Evolutionary conservation across 2,113 vertebrate species (phyloP), one percentile per base, ranked within the genome.

Genomic region (Hydrochoerus hydrochaeris): DNA sequence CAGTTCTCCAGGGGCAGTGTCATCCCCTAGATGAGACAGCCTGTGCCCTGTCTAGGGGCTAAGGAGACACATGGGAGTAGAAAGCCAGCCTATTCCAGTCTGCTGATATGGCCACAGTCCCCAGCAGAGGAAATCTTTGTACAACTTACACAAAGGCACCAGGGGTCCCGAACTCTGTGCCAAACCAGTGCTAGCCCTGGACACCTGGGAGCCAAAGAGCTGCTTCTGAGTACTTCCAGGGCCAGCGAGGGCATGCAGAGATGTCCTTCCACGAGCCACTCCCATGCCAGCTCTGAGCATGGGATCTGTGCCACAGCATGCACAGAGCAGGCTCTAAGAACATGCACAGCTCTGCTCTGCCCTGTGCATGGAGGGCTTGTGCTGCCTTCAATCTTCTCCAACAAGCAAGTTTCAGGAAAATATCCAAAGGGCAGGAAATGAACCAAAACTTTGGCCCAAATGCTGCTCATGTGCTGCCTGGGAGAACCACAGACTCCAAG

Each of bases 391-490:
- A 84, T 87, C 71, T 89, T 62, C 67, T 83, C 73, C 52, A 71
- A 46, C 73, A 78, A 92, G 62, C 57, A 94, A 94, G 80, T 28
- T 89, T 44, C 62, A 94, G 91, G 84, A 67, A 95, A 95, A 84
- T 26, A 88, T 38, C 65, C 85, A 85, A 85, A 44, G 67, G 52
- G 78, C 81, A 96, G 35, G 52, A 91, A 93, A 89, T 22, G 17
- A 57, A 95, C 60, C 77, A 77, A 88, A 90, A n/a, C 84, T 67
- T 46, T 63, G 46, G 57, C 63, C 44, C 67, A 63, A 62, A 83
- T 24, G 13, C 88, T 87, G 38, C 26, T 82, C 3, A 0, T 35
- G 38, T 24, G 54, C 46, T 38, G 46, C 87, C 81, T 54, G 38
- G 30, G 75, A 80, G 60, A 81, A 78, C 49, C 67, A 67, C 41